Evolutionary conservation across 2,797 vertebrate genomes (phyloP), one percentile per base, ranked within the genome.

Genomic region (Phrynocephalus forsythii): DNA sequence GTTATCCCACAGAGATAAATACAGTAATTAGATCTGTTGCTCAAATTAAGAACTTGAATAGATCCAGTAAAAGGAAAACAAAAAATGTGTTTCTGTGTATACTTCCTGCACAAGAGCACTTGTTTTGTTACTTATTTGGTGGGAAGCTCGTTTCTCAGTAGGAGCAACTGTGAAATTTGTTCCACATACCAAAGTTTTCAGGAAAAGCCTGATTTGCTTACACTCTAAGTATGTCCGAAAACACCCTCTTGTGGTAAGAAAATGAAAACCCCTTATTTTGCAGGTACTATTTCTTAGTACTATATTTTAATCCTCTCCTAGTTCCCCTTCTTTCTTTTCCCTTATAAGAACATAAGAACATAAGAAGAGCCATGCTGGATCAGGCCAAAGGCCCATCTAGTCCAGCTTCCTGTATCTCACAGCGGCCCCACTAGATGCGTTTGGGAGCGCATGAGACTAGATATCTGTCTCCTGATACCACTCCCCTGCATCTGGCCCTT

Each of bases 241-340:
- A 67, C 92, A 87, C 95, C 94, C 94, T 94, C 95, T 93, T 93
- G 94, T 94, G 94, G 94, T 91, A 33, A 89, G 28, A 94, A 85
- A 85, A 73, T 71, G 69, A 90, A 33, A 91, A 90, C 26, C 5
- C 1, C 0, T 28, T 71, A 82, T 71, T 85, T 75, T 75, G 26
- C 87, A 10, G 24, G 60, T 66, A 56, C 13, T 15, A 18, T 83
- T 20, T 11, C 77, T 78, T 0, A 18, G 9, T 8, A 44, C 38
- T 44, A 5, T 44, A 48, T 68, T 48, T 0, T 1, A 82, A 79
- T 80, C 66, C 26, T 69, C 20, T 22, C 1, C 68, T 66, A 67
- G 6, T 56, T 79, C 2, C 4, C 56, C 28, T 66, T 76, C 1
- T 11, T 22, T 3, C 82, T 16, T 48, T 33, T 5, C 48, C 15